Conservation (phyloP, 1,140 invertebrate genomes). For the Camponotus floridanus region DNA sequence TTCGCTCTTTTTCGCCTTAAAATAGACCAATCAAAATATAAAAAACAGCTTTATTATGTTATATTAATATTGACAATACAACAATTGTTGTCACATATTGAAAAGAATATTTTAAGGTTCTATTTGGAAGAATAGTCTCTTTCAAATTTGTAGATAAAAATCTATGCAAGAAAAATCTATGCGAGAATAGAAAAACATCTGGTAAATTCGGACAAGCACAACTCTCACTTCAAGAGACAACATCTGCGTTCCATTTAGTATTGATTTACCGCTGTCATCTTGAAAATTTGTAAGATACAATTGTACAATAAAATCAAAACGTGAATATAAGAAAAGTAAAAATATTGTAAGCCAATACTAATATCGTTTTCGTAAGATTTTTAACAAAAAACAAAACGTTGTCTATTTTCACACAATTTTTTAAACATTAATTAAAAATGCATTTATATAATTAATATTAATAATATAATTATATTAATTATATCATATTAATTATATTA, state of each 20-base stretch:
- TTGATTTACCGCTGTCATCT: slow-evolving; percentile 82
- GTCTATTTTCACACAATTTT: neutral
- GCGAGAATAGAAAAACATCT: slow-evolving; percentile 89
- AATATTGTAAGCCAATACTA: neutral
- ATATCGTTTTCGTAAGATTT: neutral
- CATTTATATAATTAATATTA: too few species aligned
- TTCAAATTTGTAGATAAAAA: slow-evolving; percentile 88
- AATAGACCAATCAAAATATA: neutral
- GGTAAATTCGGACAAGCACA: slow-evolving; percentile 89
- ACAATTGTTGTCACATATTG: neutral
- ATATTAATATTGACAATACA: neutral
- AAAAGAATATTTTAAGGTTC: neutral
- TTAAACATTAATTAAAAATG: neutral
- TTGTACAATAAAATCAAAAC: neutral
- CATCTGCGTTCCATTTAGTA: slow-evolving; percentile 84
- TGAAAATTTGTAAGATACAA: slow-evolving; percentile 63
- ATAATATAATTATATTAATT: too few species aligned
- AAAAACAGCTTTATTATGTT: neutral
- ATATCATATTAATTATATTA: too few species aligned
- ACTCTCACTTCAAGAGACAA: slow-evolving; percentile 91
- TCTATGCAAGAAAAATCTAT: too few species aligned
- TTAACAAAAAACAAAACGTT: neutral
- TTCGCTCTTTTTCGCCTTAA: too few species aligned
- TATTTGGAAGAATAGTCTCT: slow-evolving; percentile 68
- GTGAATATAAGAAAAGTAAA: neutral